Evolutionary conservation across 2,888 invertebrate genomes (phyloP), one percentile per base, ranked within the genome.

Genomic region (Cerastoderma edule): DNA sequence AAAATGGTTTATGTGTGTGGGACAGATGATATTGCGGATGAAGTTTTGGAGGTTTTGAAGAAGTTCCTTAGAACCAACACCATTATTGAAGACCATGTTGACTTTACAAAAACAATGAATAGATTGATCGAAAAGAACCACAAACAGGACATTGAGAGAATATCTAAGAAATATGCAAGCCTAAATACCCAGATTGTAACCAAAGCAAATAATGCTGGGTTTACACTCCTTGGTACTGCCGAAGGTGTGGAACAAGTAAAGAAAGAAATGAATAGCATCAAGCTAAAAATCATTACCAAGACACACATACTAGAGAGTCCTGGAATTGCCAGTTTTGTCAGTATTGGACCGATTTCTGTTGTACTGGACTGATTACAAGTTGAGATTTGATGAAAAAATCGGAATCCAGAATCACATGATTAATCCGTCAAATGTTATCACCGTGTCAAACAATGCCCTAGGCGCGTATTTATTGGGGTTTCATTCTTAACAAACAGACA

Each of bases 1-100:
- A 30, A n/a, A 1, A 32, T 69, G n/a, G 39, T 71, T 24, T 32
- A 65, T 39, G 39, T 80, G 2, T 68, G 66, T 67, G 16, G 48
- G 8, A 82, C 77, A 35, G 72, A 71, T 68, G 75, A 78, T 28
- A 75, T 78, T 28, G 4, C 67, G 16, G 35, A 60, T 39, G 57
- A 27, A 1, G 56, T 71, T 13, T n/a, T 70, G 48, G 77, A 74
- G 28, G 64, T 65, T 5, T 16, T 83, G 1, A 60, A 67, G 24
- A 63, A 50, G 6, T 85, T 82, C 48, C 44, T 85, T 13, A 53
- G 65, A 24, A 46, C 57, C 3, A 82, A 85, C 69, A 76, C 78
- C 44, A 57, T 78, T n/a, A 57, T 68, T 50, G 56, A 48, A 16
- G 28, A 75, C 19, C 53, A 66, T 27, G 46, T 75, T 6, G 32